phyloP scores from a whole-genome alignment of 64 coral and sea anemone genomes.

The Orbicella faveolata region DNA sequence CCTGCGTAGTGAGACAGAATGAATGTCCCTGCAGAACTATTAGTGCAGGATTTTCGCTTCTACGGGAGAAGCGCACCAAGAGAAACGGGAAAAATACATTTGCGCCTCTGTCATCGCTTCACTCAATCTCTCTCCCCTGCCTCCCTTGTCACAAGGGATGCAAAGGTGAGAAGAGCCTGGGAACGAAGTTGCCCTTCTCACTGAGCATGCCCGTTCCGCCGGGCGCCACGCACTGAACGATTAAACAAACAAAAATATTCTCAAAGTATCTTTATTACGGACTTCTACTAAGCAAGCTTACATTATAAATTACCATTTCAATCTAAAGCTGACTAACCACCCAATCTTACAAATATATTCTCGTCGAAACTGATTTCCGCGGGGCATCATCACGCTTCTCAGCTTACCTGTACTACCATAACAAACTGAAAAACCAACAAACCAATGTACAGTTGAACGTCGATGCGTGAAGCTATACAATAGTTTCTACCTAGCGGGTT shows the following conservation, averaged over 20 bases:
- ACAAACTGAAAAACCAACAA: background rate
- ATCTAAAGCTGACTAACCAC: background rate
- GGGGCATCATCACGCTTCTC: background rate
- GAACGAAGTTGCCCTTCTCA: too few species aligned
- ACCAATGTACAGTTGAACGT: background rate
- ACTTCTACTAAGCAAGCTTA: slow-evolving; percentile 25
- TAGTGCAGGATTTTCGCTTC: too few species aligned
- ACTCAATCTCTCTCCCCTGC: too few species aligned
- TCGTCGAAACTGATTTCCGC: background rate
- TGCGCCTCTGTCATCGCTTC: too few species aligned
- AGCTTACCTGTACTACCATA: background rate
- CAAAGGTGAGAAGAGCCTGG: too few species aligned
- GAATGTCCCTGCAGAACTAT: too few species aligned
- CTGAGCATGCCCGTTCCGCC: too few species aligned
- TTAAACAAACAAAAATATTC: background rate
- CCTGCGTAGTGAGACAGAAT: too few species aligned
- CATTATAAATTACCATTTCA: slow-evolving; percentile 24
- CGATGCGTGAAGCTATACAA: background rate
- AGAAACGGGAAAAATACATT: too few species aligned
- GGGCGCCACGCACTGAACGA: background rate
- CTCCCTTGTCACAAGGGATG: too few species aligned
- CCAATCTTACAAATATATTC: background rate
- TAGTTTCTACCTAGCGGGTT: background rate
- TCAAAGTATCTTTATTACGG: background rate
- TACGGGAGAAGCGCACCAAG: too few species aligned